Conservation (phyloP, 2,797 vertebrate species). For the Oreortyx pictus region DNA sequence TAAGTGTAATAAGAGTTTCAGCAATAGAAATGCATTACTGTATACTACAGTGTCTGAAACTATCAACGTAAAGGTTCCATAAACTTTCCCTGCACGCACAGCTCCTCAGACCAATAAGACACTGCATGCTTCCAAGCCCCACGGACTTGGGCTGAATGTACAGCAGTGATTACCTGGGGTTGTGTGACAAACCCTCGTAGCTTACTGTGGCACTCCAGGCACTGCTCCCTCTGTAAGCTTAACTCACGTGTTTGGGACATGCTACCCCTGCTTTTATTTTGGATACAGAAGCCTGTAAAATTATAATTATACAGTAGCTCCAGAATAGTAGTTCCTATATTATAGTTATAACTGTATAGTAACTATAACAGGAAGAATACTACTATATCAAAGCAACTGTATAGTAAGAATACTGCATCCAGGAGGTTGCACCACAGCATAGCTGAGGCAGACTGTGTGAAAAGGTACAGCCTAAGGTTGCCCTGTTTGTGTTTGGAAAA, state of each 20-base stretch:
- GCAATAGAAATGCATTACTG: background rate
- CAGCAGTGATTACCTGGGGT: background rate
- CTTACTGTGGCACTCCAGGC: background rate
- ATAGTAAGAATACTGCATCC: background rate
- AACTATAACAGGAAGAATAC: background rate
- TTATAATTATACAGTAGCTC: background rate
- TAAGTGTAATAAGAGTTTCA: background rate
- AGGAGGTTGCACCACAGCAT: accelerated
- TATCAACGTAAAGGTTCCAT: background rate
- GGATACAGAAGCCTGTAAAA: background rate
- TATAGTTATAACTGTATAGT: background rate
- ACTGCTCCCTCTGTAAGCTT: background rate
- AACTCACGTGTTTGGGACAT: background rate
- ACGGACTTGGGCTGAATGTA: background rate
- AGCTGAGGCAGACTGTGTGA: background rate
- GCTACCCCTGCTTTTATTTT: background rate
- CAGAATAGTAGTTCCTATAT: background rate
- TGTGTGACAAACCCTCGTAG: background rate
- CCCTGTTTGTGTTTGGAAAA: background rate
- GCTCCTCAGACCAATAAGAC: background rate
- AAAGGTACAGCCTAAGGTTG: background rate
- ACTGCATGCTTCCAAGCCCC: background rate
- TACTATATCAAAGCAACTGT: background rate
- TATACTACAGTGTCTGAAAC: background rate
- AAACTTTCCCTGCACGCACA: background rate